Evolutionary conservation across 2,797 vertebrate genomes (phyloP).

Genomic region (Schizothorax lantsangensis): DNA sequence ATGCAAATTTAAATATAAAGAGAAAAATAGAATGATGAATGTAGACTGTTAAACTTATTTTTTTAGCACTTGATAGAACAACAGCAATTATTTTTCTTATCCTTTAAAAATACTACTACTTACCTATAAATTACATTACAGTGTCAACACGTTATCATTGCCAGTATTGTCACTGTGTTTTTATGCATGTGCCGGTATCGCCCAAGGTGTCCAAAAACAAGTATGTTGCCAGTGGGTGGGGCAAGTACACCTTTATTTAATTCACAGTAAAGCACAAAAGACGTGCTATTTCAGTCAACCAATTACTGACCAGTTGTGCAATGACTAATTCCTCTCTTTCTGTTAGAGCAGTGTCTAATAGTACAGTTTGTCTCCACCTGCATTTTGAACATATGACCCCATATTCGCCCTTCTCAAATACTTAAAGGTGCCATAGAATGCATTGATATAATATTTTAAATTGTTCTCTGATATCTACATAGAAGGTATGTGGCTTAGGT

Average conservation of each 20-base stretch:
- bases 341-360: not conserved
- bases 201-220: not conserved
- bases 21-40: not conserved
- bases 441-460: no score
- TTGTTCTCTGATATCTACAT: no score
- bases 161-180: not conserved
- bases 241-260: not conserved
- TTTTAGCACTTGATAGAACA: not conserved
- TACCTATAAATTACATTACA: not conserved
- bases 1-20: not conserved
- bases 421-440: not conserved
- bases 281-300: not conserved
- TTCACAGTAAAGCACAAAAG: not conserved
- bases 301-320: not conserved
- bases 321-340: not conserved
- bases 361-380: not conserved
- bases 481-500: no score
- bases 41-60: not conserved
- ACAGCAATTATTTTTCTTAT: not conserved
- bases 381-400: not conserved
- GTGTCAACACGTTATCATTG: not conserved
- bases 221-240: not conserved
- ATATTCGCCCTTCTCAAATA: not conserved
- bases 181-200: not conserved
- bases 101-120: not conserved